These are phyloP conservation scores for Sogatella furcifera DNA, from an alignment of 1,140 invertebrate species.

Conservation along the genomic window DNA sequence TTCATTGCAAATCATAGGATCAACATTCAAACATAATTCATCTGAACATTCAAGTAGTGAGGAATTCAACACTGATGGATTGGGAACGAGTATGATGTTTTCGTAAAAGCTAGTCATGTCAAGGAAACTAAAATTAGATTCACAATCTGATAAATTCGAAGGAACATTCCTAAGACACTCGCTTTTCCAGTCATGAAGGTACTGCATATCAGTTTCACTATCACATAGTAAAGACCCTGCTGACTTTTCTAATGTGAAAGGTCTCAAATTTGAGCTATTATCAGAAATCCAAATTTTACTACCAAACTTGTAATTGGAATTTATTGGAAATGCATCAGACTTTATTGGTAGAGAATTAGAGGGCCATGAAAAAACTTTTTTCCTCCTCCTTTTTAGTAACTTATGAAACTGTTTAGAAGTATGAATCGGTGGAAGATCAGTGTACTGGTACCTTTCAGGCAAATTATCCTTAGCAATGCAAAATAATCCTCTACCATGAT, in stretches of 20 bases:
- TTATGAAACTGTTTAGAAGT: too few species aligned
- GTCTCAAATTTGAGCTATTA: conserved; percentile 1
- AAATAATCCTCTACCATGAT: conserved; percentile 36
- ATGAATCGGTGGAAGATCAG: too few species aligned
- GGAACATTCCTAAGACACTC: background rate
- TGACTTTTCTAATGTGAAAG: background rate
- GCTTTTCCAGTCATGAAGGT: conserved; percentile 4
- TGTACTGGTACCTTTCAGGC: conserved; percentile 26
- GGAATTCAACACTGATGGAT: too few species aligned
- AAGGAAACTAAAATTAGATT: background rate
- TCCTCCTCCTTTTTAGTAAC: too few species aligned
- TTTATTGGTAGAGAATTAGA: too few species aligned
- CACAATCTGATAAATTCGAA: background rate
- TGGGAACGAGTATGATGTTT: too few species aligned
- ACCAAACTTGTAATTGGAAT: too few species aligned
- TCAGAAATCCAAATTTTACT: background rate
- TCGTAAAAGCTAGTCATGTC: too few species aligned
- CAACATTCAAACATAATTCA: background rate
- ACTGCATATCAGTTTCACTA: too few species aligned
- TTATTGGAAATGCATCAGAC: too few species aligned
- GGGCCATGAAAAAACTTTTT: too few species aligned
- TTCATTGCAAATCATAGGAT: background rate
- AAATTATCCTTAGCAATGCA: conserved; percentile 47
- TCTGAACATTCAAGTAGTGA: background rate
- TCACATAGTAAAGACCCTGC: too few species aligned